Conservation (phyloP, 1,140 invertebrate species). For the Leptinotarsa undecemlineata region DNA sequence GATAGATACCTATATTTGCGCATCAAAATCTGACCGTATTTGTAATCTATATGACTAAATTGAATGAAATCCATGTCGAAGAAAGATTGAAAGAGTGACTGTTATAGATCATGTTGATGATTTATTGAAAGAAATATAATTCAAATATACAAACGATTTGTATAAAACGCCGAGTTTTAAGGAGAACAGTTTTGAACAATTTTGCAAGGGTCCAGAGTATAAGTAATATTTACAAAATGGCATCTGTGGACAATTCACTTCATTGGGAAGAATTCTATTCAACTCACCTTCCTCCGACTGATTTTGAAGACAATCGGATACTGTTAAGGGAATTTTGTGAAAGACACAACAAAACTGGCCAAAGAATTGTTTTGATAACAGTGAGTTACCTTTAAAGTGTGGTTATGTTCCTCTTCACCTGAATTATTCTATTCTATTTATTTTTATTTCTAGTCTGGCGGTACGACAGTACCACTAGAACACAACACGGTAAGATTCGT, state of each 20-base stretch:
- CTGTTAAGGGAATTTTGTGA: constrained; percentile 72
- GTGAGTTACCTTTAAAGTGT: constrained; percentile 59
- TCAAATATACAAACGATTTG: no score
- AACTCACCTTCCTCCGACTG: constrained; percentile 71
- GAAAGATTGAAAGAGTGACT: no score
- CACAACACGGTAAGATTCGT: constrained; percentile 96
- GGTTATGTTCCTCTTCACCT: constrained; percentile 29
- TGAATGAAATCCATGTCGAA: no score
- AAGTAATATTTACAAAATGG: neutral
- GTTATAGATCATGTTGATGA: no score
- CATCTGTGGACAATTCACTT: constrained; percentile 38
- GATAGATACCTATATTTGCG: no score
- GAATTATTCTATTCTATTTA: constrained; percentile 20
- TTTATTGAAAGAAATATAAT: no score
- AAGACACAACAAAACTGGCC: constrained; percentile 64
- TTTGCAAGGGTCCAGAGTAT: no score
- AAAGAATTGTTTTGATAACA: constrained; percentile 76
- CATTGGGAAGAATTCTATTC: constrained; percentile 82
- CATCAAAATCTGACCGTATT: no score
- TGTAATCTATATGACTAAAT: no score
- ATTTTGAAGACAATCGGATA: constrained; percentile 72
- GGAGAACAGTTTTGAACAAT: no score
- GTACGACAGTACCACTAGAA: constrained; percentile 95
- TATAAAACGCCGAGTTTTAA: no score
- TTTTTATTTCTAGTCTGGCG: constrained; percentile 76